phyloP scores from a whole-genome alignment of 37 sponge, comb jelly and placozoan genomes.

The Lycopodina hypogea region DNA sequence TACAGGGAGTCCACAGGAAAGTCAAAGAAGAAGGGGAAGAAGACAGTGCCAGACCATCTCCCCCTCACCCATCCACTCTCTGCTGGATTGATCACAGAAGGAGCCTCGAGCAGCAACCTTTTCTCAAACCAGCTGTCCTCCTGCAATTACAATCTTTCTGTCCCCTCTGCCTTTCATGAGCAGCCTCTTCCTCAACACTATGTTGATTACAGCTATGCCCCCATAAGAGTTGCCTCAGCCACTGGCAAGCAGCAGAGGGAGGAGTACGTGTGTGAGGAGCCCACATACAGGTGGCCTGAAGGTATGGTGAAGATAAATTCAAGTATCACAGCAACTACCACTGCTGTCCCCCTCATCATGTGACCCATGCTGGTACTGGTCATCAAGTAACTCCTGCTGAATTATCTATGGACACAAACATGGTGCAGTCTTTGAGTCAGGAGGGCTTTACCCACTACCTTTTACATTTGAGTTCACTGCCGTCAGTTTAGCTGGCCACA shows the following conservation, averaged over 20 bases:
- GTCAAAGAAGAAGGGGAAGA: conserved; percentile 43
- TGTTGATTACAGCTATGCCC: background rate
- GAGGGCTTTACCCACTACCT: conserved; percentile 6
- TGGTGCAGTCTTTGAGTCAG: background rate
- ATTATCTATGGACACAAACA: background rate
- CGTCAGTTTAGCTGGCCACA: too few species aligned
- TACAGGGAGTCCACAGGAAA: conserved; percentile 65
- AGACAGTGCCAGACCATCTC: background rate
- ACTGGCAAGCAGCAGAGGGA: too few species aligned
- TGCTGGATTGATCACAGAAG: conserved; percentile 1
- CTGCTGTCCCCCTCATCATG: conserved; percentile 7
- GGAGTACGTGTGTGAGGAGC: too few species aligned
- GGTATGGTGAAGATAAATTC: conserved; percentile 9
- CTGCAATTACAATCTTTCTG: conserved; percentile 3
- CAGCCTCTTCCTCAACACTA: background rate
- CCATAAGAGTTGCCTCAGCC: background rate
- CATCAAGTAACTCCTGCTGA: background rate
- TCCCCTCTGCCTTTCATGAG: background rate
- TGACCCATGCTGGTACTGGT: too few species aligned
- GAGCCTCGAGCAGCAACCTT: background rate
- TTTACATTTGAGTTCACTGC: too few species aligned
- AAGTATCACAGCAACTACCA: background rate
- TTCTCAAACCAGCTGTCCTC: too few species aligned
- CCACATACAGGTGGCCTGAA: background rate
- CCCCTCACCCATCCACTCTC: background rate